Evolutionary conservation across 2,113 vertebrate species (phyloP).

Genomic region (Formicarius rufipectus): DNA sequence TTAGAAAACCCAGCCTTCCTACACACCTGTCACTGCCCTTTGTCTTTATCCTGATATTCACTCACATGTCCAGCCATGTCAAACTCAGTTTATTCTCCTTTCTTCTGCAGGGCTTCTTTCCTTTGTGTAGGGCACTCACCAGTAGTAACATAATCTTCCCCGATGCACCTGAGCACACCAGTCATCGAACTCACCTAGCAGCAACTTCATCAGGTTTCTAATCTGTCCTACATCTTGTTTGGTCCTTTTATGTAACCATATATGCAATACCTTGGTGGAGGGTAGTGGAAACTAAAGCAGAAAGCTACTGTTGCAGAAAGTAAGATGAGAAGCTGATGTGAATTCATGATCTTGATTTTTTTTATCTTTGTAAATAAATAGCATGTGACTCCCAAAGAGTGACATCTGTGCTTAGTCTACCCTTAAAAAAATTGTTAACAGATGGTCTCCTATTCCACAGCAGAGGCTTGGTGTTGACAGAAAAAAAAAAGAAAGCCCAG

Average conservation of each 20-base stretch:
- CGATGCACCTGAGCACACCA: background rate
- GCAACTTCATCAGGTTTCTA: constrained; percentile 16
- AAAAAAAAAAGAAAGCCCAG: background rate
- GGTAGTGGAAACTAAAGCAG: constrained; percentile 36
- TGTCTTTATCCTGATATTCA: background rate
- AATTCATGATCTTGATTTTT: constrained; percentile 44
- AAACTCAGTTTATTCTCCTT: background rate
- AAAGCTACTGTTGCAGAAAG: constrained; percentile 45
- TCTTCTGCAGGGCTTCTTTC: background rate
- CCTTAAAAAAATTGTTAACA: constrained; percentile 38
- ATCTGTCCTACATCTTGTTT: constrained; percentile 52
- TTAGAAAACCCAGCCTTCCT: background rate
- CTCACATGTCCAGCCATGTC: background rate
- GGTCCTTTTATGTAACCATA: constrained; percentile 40
- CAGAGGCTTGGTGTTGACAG: constrained; percentile 17
- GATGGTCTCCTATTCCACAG: constrained; percentile 44
- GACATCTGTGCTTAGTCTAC: constrained; percentile 14
- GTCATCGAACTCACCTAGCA: background rate
- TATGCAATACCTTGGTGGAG: background rate
- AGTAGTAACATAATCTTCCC: background rate
- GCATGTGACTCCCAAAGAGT: constrained; percentile 10
- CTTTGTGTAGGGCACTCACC: background rate
- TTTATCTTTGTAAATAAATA: constrained; percentile 50
- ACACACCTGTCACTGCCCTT: background rate
- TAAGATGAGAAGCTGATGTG: constrained; percentile 38